Percentiles rank a stretch among this genome's conserved stretches.
Conservation (phyloP, 2,888 invertebrate species). For the Xanthostigma xanthostigma region DNA sequence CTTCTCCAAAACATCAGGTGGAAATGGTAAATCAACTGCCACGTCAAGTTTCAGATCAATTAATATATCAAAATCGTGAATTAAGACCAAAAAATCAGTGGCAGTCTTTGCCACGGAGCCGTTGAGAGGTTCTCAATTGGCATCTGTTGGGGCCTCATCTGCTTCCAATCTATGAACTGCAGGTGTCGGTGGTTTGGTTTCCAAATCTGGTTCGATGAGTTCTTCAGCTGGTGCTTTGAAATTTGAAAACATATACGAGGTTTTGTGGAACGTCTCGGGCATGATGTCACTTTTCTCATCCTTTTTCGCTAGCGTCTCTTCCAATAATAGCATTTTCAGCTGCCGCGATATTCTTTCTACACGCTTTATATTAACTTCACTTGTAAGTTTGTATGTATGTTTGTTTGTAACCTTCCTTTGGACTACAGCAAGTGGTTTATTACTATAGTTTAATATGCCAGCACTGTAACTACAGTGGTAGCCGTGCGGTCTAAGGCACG, state of each 20-base stretch:
- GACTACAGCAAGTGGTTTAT: no score
- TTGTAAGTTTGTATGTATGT: no score
- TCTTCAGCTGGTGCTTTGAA: slow-evolving; percentile 38
- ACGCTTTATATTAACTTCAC: no score
- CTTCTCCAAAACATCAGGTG: slow-evolving; percentile 58
- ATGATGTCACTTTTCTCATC: slow-evolving; percentile 56
- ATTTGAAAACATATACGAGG: slow-evolving; percentile 80
- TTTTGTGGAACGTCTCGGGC: slow-evolving; percentile 77
- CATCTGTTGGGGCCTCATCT: slow-evolving; percentile 21
- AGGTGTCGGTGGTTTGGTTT: slow-evolving; percentile 19
- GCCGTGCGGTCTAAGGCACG: no score
- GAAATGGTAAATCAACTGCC: slow-evolving; percentile 69
- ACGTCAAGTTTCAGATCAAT: slow-evolving; percentile 57
- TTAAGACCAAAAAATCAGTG: slow-evolving; percentile 36
- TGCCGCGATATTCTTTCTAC: slow-evolving; percentile 83
- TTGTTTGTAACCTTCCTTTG: no score
- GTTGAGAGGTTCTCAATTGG: slow-evolving; percentile 14
- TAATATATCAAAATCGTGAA: slow-evolving; percentile 83
- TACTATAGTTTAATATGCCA: no score
- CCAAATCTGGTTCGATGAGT: slow-evolving; percentile 12
- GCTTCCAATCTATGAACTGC: slow-evolving; percentile 27
- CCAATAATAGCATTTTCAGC: slow-evolving; percentile 91
- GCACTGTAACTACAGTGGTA: no score
- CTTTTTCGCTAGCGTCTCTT: slow-evolving; percentile 37
- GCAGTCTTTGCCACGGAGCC: slow-evolving; percentile 19